Conservation (phyloP, 1,140 invertebrate genomes). For the Steinernema feltiae region DNA sequence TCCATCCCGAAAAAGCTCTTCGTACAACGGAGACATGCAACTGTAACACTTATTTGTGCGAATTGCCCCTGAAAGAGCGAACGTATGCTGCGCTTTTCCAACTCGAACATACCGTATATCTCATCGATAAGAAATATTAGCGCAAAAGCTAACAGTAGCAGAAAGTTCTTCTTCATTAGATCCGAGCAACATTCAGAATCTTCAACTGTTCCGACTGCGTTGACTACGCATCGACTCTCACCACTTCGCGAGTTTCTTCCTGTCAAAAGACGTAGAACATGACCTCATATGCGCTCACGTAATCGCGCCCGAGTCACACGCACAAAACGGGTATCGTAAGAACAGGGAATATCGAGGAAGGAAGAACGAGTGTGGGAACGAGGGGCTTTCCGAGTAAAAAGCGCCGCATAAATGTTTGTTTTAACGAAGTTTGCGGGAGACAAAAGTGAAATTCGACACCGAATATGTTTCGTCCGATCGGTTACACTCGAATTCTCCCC, state of each 20-base stretch:
- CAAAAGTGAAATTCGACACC: slow-evolving; percentile 6
- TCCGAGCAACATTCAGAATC: neutral
- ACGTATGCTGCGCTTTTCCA: neutral
- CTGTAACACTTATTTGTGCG: neutral
- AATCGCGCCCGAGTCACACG: slow-evolving; percentile 1
- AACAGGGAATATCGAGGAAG: neutral
- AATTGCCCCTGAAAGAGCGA: neutral
- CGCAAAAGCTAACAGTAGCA: neutral
- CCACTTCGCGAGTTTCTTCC: neutral
- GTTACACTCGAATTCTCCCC: slow-evolving; percentile 5
- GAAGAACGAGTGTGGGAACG: neutral
- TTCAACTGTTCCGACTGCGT: neutral
- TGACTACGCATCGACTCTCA: neutral
- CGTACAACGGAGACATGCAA: neutral
- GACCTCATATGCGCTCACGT: neutral
- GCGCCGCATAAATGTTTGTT: slow-evolving; percentile 5
- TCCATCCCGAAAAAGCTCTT: neutral
- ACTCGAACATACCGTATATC: neutral
- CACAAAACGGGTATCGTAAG: neutral
- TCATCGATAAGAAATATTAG: neutral
- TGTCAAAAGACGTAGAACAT: neutral
- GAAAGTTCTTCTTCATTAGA: neutral
- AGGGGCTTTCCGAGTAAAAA: neutral
- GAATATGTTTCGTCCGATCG: slow-evolving; percentile 3
- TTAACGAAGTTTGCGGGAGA: neutral